These are phyloP conservation scores for Coturnix japonica DNA, from an alignment of 2,113 vertebrate species.

Conservation along the genomic window DNA sequence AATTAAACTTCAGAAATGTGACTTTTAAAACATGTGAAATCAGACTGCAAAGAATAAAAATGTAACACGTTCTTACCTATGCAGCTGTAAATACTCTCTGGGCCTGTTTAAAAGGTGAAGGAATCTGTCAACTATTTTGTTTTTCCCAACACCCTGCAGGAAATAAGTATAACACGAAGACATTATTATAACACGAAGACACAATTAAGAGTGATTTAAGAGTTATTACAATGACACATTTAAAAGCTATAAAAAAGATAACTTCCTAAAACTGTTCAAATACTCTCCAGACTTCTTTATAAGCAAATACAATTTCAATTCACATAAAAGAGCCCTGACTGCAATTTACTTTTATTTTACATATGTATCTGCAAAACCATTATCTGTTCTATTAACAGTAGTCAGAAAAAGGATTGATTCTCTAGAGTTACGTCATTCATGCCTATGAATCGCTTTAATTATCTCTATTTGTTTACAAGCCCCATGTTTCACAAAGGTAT, in stretches of 20 bases:
- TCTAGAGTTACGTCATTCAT: not conserved
- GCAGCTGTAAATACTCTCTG: slow-evolving; percentile 95
- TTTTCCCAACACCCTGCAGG: slow-evolving; percentile 94
- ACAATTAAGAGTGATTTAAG: not conserved
- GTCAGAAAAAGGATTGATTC: not conserved
- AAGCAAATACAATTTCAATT: not conserved
- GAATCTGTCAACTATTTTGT: slow-evolving; percentile 96
- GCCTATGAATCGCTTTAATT: not conserved
- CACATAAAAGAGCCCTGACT: not conserved
- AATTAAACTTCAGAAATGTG: not conserved
- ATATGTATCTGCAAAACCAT: not conserved
- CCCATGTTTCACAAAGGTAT: not conserved
- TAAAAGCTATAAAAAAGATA: not conserved
- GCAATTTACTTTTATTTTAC: not conserved
- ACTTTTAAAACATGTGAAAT: not conserved
- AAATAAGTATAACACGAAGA: slow-evolving; percentile 29
- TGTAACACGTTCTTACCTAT: slow-evolving; percentile 83
- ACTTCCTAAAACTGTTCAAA: not conserved
- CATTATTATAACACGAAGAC: not conserved
- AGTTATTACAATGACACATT: not conserved
- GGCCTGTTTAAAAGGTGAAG: slow-evolving; percentile 95
- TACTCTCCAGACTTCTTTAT: not conserved
- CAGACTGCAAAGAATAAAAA: not conserved
- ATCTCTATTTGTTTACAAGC: not conserved
- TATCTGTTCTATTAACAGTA: not conserved